Evolutionary conservation across 53 echinoderm and acorn worm species (phyloP), one percentile per base, ranked within the genome.

Genomic region (Hippasteria phrygiana): DNA sequence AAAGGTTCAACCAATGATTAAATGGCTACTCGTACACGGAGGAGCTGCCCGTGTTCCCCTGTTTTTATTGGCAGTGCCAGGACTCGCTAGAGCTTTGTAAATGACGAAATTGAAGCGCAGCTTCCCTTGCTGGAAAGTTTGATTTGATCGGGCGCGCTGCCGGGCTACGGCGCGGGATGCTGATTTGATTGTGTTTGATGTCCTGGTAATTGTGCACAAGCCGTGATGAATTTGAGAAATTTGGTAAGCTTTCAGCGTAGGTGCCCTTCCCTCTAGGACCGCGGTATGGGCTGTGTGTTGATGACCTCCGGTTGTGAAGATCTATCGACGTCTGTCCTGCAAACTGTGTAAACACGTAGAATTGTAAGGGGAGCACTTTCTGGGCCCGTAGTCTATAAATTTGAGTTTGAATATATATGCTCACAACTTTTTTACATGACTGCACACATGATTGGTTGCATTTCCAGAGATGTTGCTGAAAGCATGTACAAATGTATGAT

Each of bases 141-240:
- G 47, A 81, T 46, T 62, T 43, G 56, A 81, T 64, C 63, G 29
- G 42, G 81, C 80, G 10, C 27, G 38, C 37, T n/a, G 11, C 41
- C n/a, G 33, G 31, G 31, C 80, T n/a, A 17, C 28, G 35, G 47
- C 74, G 45, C 43, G 4, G 53, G 63, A 64, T 24, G 27, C 56
- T 81, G 65, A 81, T 81, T 81, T 81, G 81, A 81, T 81, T 81
- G 81, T 81, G 43, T 47, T 65, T 81, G 62, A 81, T 81, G 81
- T 81, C 81, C 81, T 42, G 46, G 81, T 81, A 81, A 81, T 81
- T 81, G 81, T 28, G 26, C 81, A 64, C 81, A 62, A 81, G 81
- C 81, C 81, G 63, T 64, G 64, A 81, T 81, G 81, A 81, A 81
- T 81, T 64, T 55, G 81, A 41, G 65, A 81, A 81, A 81, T 66